Conservation (phyloP, 2,888 invertebrate species). For the Coleophora flavipennella region DNA sequence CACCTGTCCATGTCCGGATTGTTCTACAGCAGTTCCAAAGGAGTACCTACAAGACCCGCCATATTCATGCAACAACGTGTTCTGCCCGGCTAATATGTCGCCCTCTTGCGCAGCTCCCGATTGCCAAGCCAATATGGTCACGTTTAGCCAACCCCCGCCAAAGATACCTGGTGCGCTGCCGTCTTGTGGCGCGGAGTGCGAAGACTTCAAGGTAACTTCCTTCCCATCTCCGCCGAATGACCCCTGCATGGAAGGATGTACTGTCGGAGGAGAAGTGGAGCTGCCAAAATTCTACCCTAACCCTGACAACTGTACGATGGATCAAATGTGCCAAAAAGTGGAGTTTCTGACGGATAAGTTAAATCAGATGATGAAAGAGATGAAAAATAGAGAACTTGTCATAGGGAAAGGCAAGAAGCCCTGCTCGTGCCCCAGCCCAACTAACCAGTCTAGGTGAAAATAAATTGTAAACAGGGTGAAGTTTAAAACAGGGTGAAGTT, state of each 20-base stretch:
- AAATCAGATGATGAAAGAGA: constrained; percentile 26
- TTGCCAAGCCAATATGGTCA: constrained; percentile 4
- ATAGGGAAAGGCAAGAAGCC: too few relatives aligned
- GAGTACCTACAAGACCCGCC: constrained; percentile 34
- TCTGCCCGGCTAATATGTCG: constrained; percentile 40
- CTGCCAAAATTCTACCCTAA: neutral
- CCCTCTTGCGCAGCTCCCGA: constrained; percentile 24
- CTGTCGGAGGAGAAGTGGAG: neutral
- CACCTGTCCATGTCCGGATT: constrained; percentile 57
- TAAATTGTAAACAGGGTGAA: too few relatives aligned
- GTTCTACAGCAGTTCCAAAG: constrained; percentile 32
- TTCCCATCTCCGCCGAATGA: neutral
- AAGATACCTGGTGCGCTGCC: constrained; percentile 1
- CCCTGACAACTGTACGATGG: constrained; percentile 17
- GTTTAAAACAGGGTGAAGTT: too few relatives aligned
- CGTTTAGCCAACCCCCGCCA: neutral
- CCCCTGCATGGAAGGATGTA: neutral
- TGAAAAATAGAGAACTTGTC: constrained; percentile 16
- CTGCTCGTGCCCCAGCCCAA: too few relatives aligned
- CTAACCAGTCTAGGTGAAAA: too few relatives aligned
- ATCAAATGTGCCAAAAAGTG: constrained; percentile 36
- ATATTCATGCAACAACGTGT: constrained; percentile 34
- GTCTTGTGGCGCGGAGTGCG: neutral
- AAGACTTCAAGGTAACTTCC: neutral
- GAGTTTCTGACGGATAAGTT: constrained; percentile 29